Evolutionary conservation across 2,797 vertebrate genomes (phyloP).

Genomic region (Lindbergichthys nudifrons): DNA sequence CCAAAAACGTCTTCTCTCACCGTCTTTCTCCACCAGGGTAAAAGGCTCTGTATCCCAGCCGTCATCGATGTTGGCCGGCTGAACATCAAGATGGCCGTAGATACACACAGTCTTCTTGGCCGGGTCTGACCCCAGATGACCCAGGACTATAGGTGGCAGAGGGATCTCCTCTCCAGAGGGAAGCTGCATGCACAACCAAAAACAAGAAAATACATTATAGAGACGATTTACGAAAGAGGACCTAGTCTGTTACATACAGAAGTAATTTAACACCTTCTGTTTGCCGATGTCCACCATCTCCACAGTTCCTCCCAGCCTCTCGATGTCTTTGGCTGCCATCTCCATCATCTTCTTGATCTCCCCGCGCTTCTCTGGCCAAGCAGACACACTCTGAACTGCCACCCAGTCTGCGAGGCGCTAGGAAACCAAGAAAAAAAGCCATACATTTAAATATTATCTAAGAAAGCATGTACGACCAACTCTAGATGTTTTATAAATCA

Average conservation of each 20-base stretch:
- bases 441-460: rapidly evolving
- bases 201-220: background rate
- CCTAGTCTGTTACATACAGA: background rate
- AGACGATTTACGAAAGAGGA: background rate
- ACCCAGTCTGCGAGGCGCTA: conserved; percentile 95
- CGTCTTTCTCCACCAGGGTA: conserved; percentile 92
- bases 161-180: conserved; percentile 91
- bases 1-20: conserved; percentile 75
- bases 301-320: conserved; percentile 88
- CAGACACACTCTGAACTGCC: conserved; percentile 93
- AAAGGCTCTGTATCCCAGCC: conserved; percentile 98
- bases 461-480: background rate
- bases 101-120: conserved; percentile 95
- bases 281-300: conserved; percentile 92
- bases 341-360: conserved; percentile 96
- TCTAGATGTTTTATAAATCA: background rate
- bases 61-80: conserved; percentile 91
- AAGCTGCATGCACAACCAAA: conserved; percentile 79
- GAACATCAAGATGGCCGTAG: conserved; percentile 96
- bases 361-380: conserved; percentile 93
- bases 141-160: conserved; percentile 93
- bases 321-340: conserved; percentile 89
- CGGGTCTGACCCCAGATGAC: conserved; percentile 90
- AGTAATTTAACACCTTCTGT: conserved; percentile 81
- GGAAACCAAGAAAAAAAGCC: background rate